Evolutionary conservation across 2,113 vertebrate species (phyloP).

Genomic region (Micromys minutus): DNA sequence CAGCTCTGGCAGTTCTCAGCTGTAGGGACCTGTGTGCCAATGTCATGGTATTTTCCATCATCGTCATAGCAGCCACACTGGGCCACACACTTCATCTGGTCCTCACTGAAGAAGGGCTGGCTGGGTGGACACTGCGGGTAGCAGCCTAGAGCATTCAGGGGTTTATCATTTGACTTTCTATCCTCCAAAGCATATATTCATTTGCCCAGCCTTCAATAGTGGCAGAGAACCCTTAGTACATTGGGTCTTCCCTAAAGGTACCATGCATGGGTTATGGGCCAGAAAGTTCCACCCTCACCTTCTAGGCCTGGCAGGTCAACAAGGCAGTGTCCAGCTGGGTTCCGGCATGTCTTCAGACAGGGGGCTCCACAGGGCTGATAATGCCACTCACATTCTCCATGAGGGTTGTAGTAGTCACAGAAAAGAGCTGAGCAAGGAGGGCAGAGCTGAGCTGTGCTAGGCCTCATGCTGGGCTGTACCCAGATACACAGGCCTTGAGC

Average conservation of each 20-base stretch:
- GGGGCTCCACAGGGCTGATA: constrained; percentile 93
- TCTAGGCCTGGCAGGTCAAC: constrained; percentile 89
- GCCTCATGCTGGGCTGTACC: too few species aligned
- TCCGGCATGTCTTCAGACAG: constrained; percentile 94
- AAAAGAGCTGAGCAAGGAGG: constrained; percentile 90
- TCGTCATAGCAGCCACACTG: constrained; percentile 86
- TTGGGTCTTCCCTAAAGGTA: neutral
- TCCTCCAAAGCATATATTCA: rapidly evolving
- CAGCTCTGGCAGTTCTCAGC: constrained; percentile 88
- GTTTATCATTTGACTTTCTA: neutral
- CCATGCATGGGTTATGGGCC: neutral
- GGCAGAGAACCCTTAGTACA: neutral
- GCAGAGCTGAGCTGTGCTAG: neutral
- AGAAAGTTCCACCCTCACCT: constrained; percentile 84
- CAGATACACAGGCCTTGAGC: too few species aligned
- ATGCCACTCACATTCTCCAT: constrained; percentile 94
- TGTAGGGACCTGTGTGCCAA: constrained; percentile 83
- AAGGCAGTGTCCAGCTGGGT: constrained; percentile 90
- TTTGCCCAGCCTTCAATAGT: too few species aligned
- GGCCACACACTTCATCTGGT: constrained; percentile 91
- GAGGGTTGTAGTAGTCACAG: constrained; percentile 95
- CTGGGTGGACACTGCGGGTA: constrained; percentile 91
- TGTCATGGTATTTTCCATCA: constrained; percentile 80
- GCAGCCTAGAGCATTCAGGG: constrained; percentile 86
- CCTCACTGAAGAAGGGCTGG: constrained; percentile 91